Conservation (phyloP, 2,797 vertebrate genomes). For the Betta splendens region DNA sequence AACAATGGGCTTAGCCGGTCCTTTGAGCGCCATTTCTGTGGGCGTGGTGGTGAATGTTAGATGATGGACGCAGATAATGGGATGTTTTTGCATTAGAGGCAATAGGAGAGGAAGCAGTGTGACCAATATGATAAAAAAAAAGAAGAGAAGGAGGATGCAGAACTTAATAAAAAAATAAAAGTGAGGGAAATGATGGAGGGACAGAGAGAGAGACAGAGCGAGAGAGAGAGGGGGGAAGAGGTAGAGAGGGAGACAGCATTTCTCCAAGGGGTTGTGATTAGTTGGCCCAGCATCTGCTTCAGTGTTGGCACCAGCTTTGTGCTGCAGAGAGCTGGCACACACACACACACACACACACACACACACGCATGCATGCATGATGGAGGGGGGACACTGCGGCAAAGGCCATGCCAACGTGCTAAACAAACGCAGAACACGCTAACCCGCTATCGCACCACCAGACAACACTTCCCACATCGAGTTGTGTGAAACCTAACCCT, state of each 20-base stretch:
- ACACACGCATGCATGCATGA: constrained; percentile 32
- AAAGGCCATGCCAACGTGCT: constrained; percentile 70
- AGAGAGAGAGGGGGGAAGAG: constrained; percentile 53
- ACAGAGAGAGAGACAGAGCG: constrained; percentile 55
- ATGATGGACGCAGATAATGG: constrained; percentile 52
- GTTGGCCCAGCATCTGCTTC: constrained; percentile 80
- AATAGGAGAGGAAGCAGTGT: constrained; percentile 24
- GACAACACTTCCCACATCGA: constrained; percentile 22
- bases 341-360: constrained; percentile 41
- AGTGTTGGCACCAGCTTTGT: constrained; percentile 71
- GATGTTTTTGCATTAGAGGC: constrained; percentile 40
- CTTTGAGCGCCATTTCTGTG: constrained; percentile 54
- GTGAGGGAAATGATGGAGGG: constrained; percentile 66
- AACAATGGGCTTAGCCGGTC: constrained; percentile 63
- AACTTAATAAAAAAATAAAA: constrained; percentile 49
- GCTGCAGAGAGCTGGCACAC: constrained; percentile 78
- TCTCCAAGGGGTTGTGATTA: constrained; percentile 78
- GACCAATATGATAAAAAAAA: too few species aligned
- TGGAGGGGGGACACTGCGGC: constrained; percentile 66
- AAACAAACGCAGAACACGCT: constrained; percentile 47
- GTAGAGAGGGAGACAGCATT: constrained; percentile 61
- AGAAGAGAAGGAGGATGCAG: constrained; percentile 31
- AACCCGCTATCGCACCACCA: constrained; percentile 20
- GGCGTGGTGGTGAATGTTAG: constrained; percentile 45
- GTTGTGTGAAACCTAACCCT: too few species aligned